Conservation (phyloP, 23 tunicate species). For the Pegea sp. region DNA sequence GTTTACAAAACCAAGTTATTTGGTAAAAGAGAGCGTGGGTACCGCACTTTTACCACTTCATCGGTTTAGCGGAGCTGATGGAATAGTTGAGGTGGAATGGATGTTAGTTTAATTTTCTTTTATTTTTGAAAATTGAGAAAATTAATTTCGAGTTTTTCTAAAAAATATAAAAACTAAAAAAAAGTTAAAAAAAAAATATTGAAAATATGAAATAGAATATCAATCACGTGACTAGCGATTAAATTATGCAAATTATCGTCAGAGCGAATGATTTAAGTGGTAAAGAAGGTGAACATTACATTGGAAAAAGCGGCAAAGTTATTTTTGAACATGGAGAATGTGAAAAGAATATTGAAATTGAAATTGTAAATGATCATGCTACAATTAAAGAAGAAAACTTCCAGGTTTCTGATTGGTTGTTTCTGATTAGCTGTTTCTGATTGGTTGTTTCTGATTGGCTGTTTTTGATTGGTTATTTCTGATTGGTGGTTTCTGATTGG, state of each 20-base stretch:
- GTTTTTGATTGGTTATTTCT: too few species aligned
- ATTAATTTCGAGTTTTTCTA: too few species aligned
- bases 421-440: too few species aligned
- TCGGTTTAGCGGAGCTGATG: slow-evolving; percentile 79
- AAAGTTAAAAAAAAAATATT: too few species aligned
- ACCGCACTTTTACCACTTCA: slow-evolving; percentile 60
- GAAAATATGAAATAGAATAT: too few species aligned
- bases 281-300: slow-evolving; percentile 63
- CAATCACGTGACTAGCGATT: too few species aligned
- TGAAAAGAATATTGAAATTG: slow-evolving; percentile 46
- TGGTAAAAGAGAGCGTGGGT: slow-evolving; percentile 87
- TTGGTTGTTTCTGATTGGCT: too few species aligned
- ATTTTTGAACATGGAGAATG: slow-evolving; percentile 84
- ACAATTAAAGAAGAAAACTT: slow-evolving; percentile 89
- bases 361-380: slow-evolving; percentile 64
- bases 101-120: slow-evolving; percentile 1
- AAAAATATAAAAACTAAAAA: too few species aligned
- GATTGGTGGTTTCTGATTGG: too few species aligned
- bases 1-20: slow-evolving; percentile 78
- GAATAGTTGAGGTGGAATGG: slow-evolving; percentile 59
- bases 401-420: slow-evolving; percentile 14
- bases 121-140: background rate
- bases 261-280: slow-evolving; percentile 45
- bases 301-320: slow-evolving; percentile 43
- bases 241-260: background rate